Conservation (phyloP, 2,888 invertebrate species). For the Lymantria monacha region DNA sequence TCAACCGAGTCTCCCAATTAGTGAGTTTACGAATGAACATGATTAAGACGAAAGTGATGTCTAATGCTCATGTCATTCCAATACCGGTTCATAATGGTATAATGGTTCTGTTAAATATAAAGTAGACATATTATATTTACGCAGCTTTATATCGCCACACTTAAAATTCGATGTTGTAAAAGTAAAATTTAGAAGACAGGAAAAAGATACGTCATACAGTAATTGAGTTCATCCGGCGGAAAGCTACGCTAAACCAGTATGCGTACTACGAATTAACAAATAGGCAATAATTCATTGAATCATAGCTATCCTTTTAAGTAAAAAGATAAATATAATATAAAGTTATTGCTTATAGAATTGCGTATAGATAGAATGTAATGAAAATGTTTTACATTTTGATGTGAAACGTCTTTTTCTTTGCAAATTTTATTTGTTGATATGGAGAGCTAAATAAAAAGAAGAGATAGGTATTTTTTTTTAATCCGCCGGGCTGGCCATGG, state of each 20-base stretch:
- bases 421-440: too few relatives aligned
- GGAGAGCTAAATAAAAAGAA: too few relatives aligned
- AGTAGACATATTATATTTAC: constrained; percentile 7
- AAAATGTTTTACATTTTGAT: too few relatives aligned
- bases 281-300: constrained; percentile 30
- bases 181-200: constrained; percentile 34
- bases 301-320: neutral
- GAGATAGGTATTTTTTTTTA: too few relatives aligned
- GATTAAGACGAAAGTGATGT: too few relatives aligned
- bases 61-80: too few relatives aligned
- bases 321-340: neutral
- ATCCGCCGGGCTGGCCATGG: too few relatives aligned
- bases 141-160: constrained; percentile 25
- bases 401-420: too few relatives aligned
- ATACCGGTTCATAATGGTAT: too few relatives aligned
- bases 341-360: neutral
- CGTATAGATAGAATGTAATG: neutral
- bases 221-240: constrained; percentile 37
- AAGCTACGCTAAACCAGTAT: constrained; percentile 22
- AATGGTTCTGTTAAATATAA: neutral
- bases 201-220: constrained; percentile 27
- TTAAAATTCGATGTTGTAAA: constrained; percentile 31
- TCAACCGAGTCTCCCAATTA: too few relatives aligned
- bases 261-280: constrained; percentile 33
- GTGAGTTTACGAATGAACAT: too few relatives aligned